Evolutionary conservation across 2,797 vertebrate genomes (phyloP).

Genomic region (Propithecus deckenii): DNA sequence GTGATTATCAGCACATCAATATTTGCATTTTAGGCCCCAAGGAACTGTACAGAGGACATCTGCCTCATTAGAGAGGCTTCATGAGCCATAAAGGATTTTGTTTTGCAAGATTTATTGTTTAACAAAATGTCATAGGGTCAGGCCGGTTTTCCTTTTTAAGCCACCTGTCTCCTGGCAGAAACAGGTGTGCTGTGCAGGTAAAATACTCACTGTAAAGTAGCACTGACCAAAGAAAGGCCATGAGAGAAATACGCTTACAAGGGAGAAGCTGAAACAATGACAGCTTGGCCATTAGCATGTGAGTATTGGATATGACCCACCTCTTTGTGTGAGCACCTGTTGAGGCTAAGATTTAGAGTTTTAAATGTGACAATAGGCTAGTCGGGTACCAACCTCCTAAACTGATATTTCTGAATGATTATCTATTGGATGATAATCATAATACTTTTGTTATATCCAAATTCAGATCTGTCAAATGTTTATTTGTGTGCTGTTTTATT

Average conservation of each 20-base stretch:
- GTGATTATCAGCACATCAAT: constrained; percentile 79
- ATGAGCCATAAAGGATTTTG: constrained; percentile 69
- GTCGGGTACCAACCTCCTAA: not conserved
- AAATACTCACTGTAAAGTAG: constrained; percentile 38
- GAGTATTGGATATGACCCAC: not conserved
- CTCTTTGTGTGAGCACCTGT: constrained; percentile 16
- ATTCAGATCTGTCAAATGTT: not conserved
- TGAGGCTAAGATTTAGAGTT: not conserved
- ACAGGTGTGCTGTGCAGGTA: constrained; percentile 23
- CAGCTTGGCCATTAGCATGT: not conserved
- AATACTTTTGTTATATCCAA: not conserved
- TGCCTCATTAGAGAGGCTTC: constrained; percentile 78
- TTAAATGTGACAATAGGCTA: not conserved
- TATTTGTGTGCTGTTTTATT: not conserved
- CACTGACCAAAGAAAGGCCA: constrained; percentile 29
- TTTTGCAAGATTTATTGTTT: constrained; percentile 71
- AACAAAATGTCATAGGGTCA: constrained; percentile 18
- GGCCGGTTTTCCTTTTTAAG: constrained; percentile 38
- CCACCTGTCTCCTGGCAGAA: constrained; percentile 53
- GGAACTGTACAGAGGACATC: constrained; percentile 70
- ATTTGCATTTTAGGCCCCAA: constrained; percentile 81
- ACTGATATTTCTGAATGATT: not conserved
- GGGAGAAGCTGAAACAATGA: not conserved
- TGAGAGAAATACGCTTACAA: not conserved
- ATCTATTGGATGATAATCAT: not conserved